Conservation (phyloP, 2,888 invertebrate species). For the Noctua pronuba region DNA sequence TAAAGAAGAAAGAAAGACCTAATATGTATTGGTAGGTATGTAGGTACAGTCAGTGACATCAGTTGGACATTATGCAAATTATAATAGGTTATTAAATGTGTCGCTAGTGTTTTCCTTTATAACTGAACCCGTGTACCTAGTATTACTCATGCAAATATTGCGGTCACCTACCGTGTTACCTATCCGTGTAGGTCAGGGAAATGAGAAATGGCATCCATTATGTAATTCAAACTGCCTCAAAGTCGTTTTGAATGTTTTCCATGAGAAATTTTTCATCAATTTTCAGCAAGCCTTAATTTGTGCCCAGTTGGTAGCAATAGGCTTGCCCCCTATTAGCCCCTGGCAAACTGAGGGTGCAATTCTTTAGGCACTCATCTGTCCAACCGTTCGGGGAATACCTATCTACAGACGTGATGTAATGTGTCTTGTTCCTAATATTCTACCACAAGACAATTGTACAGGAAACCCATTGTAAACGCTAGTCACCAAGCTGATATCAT, state of each 20-base stretch:
- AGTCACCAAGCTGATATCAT: constrained; percentile 44
- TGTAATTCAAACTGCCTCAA: not conserved
- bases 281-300: not conserved
- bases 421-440: not conserved
- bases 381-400: not conserved
- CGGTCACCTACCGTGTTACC: not conserved
- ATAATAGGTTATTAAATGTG: not conserved
- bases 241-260: not conserved
- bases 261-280: not conserved
- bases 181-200: not conserved
- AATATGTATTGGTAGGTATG: not conserved
- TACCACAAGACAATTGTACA: not conserved
- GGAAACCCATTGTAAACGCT: constrained; percentile 1
- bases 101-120: not conserved
- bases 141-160: constrained; percentile 9
- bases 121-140: constrained; percentile 1
- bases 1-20: no score
- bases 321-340: not conserved
- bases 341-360: not conserved
- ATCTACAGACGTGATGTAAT: not conserved
- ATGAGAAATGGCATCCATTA: not conserved
- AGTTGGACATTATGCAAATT: constrained; percentile 7
- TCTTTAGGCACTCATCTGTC: not conserved
- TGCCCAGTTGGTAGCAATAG: not conserved
- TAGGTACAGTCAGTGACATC: not conserved